These are phyloP conservation scores for Panagrolaimus sp. DNA, from an alignment of 1,140 invertebrate genomes.

Conservation along the genomic window DNA sequence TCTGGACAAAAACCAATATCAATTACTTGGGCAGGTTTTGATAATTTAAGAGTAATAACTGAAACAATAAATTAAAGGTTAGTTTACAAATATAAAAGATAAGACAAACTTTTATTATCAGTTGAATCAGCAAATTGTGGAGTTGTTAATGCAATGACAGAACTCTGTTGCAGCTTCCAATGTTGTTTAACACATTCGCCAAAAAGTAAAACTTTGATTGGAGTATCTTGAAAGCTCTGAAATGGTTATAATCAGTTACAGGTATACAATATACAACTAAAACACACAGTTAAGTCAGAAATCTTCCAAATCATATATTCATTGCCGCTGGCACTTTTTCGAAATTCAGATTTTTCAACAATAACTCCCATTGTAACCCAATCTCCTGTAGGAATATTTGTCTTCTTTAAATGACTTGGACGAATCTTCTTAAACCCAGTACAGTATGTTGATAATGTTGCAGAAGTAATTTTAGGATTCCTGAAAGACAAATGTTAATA, in stretches of 20 bases:
- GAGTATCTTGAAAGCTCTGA: conserved; percentile 37
- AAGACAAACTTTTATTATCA: conserved; percentile 15
- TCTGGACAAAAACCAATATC: conserved; percentile 36
- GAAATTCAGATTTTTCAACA: conserved; percentile 30
- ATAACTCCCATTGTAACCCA: conserved; percentile 41
- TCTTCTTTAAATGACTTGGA: background rate
- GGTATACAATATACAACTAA: background rate
- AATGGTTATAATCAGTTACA: background rate
- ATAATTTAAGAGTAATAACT: conserved; percentile 35
- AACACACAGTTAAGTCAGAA: conserved; percentile 32
- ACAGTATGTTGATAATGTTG: conserved; percentile 7
- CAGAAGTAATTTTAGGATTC: conserved; percentile 2
- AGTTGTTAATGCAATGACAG: conserved; percentile 28
- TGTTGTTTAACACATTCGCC: conserved; percentile 38
- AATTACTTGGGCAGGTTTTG: conserved; percentile 34
- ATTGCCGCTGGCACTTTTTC: conserved; percentile 41
- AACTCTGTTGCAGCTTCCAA: conserved; percentile 37
- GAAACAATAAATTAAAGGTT: background rate
- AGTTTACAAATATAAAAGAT: background rate
- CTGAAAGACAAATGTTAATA: background rate
- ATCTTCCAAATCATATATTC: conserved; percentile 47
- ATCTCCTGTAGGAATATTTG: conserved; percentile 20
- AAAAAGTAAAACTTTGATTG: conserved; percentile 38
- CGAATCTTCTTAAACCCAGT: background rate
- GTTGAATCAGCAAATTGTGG: conserved; percentile 28